Conservation (phyloP, 2,797 vertebrate species). For the Oophaga sylvatica region DNA sequence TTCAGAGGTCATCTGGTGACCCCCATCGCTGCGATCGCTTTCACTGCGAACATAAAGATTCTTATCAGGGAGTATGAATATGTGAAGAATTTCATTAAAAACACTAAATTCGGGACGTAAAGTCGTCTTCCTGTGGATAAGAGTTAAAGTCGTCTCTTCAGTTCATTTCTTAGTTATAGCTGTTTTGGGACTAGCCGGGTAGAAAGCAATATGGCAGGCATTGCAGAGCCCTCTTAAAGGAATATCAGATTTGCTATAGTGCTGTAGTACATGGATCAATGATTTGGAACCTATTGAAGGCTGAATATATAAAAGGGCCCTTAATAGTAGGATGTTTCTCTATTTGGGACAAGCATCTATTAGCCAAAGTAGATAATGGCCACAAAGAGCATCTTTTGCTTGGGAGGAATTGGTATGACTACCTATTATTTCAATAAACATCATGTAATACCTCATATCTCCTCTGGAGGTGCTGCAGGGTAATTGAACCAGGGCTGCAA, state of each 20-base stretch:
- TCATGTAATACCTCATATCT: neutral
- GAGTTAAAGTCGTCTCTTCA: neutral
- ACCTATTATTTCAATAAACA: neutral
- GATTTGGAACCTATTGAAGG: too few species aligned
- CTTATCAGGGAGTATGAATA: slow-evolving; percentile 9
- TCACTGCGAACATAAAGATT: slow-evolving; percentile 1
- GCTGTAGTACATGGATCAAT: too few species aligned
- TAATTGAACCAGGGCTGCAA: neutral
- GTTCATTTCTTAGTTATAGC: neutral
- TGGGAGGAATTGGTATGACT: neutral
- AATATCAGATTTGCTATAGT: too few species aligned
- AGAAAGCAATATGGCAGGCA: neutral
- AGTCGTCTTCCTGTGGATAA: neutral
- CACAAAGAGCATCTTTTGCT: neutral
- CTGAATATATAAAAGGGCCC: too few species aligned
- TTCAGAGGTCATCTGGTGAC: neutral
- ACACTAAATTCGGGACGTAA: neutral
- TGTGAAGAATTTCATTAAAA: neutral
- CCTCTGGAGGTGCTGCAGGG: neutral
- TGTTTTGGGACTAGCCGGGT: neutral
- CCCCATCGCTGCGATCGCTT: neutral
- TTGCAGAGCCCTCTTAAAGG: neutral
- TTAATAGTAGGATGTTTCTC: neutral
- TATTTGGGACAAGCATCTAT: neutral
- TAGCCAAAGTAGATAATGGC: neutral